Evolutionary conservation across 1,140 invertebrate genomes (phyloP).

Genomic region (Sycophila sp.): DNA sequence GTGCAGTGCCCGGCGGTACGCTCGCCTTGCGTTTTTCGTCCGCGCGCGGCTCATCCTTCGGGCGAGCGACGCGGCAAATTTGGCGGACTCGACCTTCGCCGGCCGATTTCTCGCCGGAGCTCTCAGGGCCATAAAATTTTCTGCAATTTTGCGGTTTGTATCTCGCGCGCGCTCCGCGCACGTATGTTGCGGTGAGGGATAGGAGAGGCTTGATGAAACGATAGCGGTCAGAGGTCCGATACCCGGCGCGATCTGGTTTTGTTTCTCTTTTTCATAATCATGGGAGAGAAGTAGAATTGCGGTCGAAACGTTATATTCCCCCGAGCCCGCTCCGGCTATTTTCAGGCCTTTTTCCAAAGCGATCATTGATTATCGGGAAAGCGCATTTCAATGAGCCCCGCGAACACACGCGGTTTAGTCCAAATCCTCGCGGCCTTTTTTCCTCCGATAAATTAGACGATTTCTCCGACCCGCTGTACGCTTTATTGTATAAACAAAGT

Average conservation of each 20-base stretch:
- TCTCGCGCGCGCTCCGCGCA: background rate
- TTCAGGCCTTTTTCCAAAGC: background rate
- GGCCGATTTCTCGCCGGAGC: background rate
- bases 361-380: constrained; percentile 5
- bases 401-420: no score
- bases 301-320: background rate
- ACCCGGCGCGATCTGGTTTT: background rate
- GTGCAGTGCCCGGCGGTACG: background rate
- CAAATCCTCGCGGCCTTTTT: no score
- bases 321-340: background rate
- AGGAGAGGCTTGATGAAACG: constrained; percentile 27
- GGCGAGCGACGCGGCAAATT: no score
- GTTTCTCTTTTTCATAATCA: constrained; percentile 9
- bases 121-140: constrained; percentile 9
- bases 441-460: no score
- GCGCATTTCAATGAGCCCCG: background rate
- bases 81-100: no score
- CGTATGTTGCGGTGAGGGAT: background rate
- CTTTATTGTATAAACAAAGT: no score
- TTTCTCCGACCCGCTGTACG: no score
- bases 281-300: background rate
- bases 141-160: constrained; percentile 26
- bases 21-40: background rate
- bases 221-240: background rate
- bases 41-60: no score